Base-by-base conservation (phyloP, 2,797 vertebrate genomes). In the Danio aesculapii region DNA sequence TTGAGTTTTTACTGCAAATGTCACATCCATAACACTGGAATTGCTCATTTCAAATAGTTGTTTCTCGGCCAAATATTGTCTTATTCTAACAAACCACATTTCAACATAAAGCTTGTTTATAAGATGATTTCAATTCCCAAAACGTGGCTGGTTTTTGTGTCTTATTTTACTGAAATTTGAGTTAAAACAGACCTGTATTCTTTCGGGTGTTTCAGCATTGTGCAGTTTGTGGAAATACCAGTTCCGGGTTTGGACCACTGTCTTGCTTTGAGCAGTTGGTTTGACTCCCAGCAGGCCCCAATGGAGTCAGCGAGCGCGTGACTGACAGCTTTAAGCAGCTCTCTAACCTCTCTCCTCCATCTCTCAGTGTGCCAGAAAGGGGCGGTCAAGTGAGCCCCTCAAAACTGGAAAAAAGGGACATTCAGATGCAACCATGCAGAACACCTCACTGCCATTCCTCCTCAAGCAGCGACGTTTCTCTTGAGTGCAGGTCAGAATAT, bases 301-400 rank as follows among this genome's bases (percentile, higher is more conserved):
- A 21, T 69, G 13, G 59, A 78, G 74, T 83, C 70, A 71, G 61
- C 73, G 74, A 79, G 74, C 13, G 77, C 57, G 82, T 92, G 91
- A 93, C 84, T 90, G 92, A 91, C 91, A 92, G 88, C 83, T 87
- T 88, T 87, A 90, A 93, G 90, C 86, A 91, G 90, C 92, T 91
- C 92, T 93, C 90, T 88, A 88, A 87, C 76, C 85, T 84, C 77
- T 91, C 91, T 92, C 89, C 90, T 92, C 89, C 90, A 81, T 87
- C 78, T 83, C 88, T 88, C 79, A 81, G 83, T 70, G 77, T 75
- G 78, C 81, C 81, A 80, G 92, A 91, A 91, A 91, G 90, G 84
- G 91, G 91, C 89, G 91, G 92, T 94, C 93, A 94, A 94, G 93
- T 93, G 91, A 84, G 46, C 86, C 91, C 90, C 91, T 91, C 91